A percentile compares a stretch with the other conserved stretches of the same genome.
Evolutionary conservation across 2,113 vertebrate genomes (phyloP).

Genomic region (Embiotoca jacksoni): DNA sequence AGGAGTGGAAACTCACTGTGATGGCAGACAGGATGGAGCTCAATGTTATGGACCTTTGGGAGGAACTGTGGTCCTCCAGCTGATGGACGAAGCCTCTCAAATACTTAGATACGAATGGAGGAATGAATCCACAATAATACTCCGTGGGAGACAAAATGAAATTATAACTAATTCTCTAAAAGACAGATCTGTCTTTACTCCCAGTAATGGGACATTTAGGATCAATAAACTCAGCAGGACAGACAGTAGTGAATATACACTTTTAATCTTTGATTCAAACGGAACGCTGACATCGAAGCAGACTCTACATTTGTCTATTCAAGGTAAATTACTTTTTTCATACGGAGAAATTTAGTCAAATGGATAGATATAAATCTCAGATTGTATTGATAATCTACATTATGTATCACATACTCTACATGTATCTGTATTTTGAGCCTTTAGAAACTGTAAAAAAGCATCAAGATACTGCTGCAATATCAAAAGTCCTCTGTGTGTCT

Average conservation of each 20-base stretch:
- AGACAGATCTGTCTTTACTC: constrained; percentile 26
- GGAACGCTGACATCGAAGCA: accelerated
- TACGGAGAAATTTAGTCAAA: accelerated
- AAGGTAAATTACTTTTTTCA: constrained; percentile 47
- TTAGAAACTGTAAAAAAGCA: neutral
- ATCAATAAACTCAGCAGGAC: constrained; percentile 31
- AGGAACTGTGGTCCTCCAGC: constrained; percentile 54
- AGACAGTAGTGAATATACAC: constrained; percentile 46
- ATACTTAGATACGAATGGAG: accelerated
- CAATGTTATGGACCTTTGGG: constrained; percentile 69
- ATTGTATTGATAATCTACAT: neutral
- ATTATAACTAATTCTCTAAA: accelerated
- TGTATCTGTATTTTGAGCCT: neutral
- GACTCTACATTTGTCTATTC: constrained; percentile 28
- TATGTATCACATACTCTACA: neutral
- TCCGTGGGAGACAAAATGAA: accelerated
- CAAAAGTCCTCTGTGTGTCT: constrained; percentile 6
- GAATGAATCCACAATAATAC: neutral
- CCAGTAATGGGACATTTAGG: constrained; percentile 38
- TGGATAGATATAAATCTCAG: neutral
- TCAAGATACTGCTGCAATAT: too few relatives aligned
- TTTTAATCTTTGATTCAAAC: accelerated
- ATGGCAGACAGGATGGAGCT: constrained; percentile 43
- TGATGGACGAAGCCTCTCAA: neutral
- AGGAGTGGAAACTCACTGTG: constrained; percentile 58